Evolutionary conservation across 2,113 vertebrate genomes (phyloP).

Genomic region (Mus spicilegus): DNA sequence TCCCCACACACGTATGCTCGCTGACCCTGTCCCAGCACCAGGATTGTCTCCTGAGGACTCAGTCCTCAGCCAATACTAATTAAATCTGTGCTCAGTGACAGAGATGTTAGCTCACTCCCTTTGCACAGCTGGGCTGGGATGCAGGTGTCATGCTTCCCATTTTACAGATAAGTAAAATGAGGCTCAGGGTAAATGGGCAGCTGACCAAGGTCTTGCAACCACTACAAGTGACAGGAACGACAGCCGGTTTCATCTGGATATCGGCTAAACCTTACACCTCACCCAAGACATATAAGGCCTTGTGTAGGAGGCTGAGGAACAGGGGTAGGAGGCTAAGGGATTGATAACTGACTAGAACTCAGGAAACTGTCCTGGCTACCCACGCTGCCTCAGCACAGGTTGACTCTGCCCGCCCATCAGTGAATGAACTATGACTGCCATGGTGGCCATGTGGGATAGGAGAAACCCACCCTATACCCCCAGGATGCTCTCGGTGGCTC

Average conservation of each 20-base stretch:
- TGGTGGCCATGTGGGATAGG: fast-evolving
- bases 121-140: background rate
- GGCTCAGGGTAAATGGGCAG: background rate
- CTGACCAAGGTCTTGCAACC: background rate
- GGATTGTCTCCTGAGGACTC: background rate
- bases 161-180: background rate
- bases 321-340: too few relatives aligned
- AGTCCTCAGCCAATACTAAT: too few relatives aligned
- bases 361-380: too few relatives aligned
- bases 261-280: background rate
- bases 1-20: background rate
- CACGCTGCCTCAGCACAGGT: background rate
- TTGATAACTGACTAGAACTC: background rate
- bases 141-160: background rate
- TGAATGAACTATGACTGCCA: background rate
- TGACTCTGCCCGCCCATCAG: background rate
- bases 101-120: background rate
- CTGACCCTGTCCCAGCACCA: background rate
- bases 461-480: background rate
- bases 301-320: too few relatives aligned
- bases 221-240: background rate
- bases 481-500: background rate
- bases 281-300: background rate
- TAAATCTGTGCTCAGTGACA: too few relatives aligned
- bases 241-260: background rate